Base-by-base conservation (phyloP, 2,888 invertebrate species). In the Merodon equestris region DNA sequence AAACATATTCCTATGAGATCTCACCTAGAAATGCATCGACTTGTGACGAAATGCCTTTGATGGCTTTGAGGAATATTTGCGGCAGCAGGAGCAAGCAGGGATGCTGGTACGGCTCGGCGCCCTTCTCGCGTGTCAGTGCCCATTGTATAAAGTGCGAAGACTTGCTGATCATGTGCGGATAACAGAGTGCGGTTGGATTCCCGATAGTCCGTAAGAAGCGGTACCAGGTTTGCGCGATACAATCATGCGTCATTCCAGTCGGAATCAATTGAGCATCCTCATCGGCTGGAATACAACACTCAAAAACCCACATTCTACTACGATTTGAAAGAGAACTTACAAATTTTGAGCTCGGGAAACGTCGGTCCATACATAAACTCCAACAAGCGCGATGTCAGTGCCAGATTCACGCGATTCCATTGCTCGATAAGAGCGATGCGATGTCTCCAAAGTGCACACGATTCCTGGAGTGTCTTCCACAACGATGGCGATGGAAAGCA, bases 141-240 rank as follows among this genome's bases (percentile, higher is more conserved):
- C 95, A 96, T 90, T 97, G 92, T 36, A 92, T 86, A 81, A 92
- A 92, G 82, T 92, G 91, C 1, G 92, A 91, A 0, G 92, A 92
- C 85, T 92, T 92, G 83, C 92, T 92, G 82, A 92, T 94, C 81
- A 95, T 91, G 83, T 95, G 94, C 0, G 97, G 96, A 42, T 95
- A 93, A 84, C 96, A 96, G 75, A 99, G 90, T 84, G 97, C 96
- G 0, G 96, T 97, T 0, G 98, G 98, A 90, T 97, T 97, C 34
- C 98, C 97, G 79, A 98, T 93, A 42, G 96, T 96, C 86, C 98
- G 96, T 74, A 98, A 90, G 85, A 98, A 94, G 74, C 98, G 92
- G 89, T 97, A 98, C 98, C 98, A 98, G 84, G 95, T 94, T 90
- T 99, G 98, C 70, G 96, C 95, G 42, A 98, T 93, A 75, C 96